Base-by-base conservation (phyloP, 2,888 invertebrate species). In the Mactromeris polynyma region DNA sequence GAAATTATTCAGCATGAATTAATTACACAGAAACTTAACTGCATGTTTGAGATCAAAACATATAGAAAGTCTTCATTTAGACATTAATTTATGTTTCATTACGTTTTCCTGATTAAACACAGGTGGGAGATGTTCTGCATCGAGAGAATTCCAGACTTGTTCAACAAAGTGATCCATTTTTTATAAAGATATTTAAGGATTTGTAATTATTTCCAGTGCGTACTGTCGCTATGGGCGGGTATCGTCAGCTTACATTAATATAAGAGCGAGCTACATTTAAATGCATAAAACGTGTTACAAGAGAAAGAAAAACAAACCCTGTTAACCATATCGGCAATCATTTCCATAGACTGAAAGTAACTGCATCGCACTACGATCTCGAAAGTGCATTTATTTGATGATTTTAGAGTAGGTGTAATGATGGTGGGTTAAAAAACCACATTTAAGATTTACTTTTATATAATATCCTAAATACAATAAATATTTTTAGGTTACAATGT, bases 1-100 rank as follows among this genome's bases (percentile, higher is more conserved):
- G 51, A 81, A 81, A 86, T 81, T 42, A 82, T 86, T 85, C 54
- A 7, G n/a, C 77, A 73, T 54, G 77, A 81, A 82, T 77, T n/a
- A 81, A 86, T 84, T 21, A 77, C 17, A 54, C 51, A 84, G 78
- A 84, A 54, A n/a, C 77, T 26, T n/a, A 78, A 77, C 51, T 78
- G 77, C 77, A 84, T 51, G 14, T 36, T 21, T 17, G 40, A 84
- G 54, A 78, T 78, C 78, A 77, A 84, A 84, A 84, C 73, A 54
- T 54, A 36, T 54, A 42, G 14, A 46, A 31, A 42, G 58, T 64
- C 58, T 64, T n/a, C 58, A 84, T 42, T 51, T 9, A 78, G 78
- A 26, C 38, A 78, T 84, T 84, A 84, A 84, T 84, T 84, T 84
- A 78, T 78, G 54, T 84, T 84, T 84, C 46, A n/a, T 26, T 83